Percentiles rank a stretch among this genome's conserved stretches.
Conservation (phyloP, 92 coral and sea anemone genomes). For the Epizoanthus stellaris region DNA sequence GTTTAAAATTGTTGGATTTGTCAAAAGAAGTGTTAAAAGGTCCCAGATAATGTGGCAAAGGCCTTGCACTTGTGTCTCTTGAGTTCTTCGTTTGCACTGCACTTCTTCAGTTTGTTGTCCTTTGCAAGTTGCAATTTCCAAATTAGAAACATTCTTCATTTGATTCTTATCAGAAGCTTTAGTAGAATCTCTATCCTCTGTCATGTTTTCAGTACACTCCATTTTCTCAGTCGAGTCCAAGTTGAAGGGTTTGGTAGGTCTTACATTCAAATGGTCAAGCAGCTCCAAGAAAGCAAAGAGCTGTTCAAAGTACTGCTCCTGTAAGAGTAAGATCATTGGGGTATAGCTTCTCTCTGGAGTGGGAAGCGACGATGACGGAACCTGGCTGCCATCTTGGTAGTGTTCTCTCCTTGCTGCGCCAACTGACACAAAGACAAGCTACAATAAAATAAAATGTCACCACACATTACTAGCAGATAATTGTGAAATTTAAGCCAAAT, state of each 20-base stretch:
- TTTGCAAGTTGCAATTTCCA: slow-evolving; percentile 7
- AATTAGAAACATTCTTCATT: background rate
- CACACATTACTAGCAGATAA: background rate
- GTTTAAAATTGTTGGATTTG: slow-evolving; percentile 80
- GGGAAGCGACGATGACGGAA: slow-evolving; percentile 92
- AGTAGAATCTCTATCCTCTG: background rate
- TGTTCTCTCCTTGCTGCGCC: slow-evolving; percentile 90
- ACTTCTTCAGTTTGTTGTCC: slow-evolving; percentile 3
- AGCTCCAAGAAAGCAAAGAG: slow-evolving; percentile 88
- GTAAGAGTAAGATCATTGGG: slow-evolving; percentile 90
- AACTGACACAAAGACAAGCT: slow-evolving; percentile 99
- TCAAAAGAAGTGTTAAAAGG: slow-evolving; percentile 84
- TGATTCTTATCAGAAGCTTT: slow-evolving; percentile 4
- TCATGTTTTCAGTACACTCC: slow-evolving; percentile 4
- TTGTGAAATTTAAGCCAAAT: background rate
- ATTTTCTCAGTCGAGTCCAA: slow-evolving; percentile 2
- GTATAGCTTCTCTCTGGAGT: slow-evolving; percentile 85
- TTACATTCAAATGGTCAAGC: slow-evolving; percentile 70
- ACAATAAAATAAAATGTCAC: slow-evolving; percentile 4
- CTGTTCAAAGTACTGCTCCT: slow-evolving; percentile 85
- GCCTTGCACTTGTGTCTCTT: slow-evolving; percentile 73
- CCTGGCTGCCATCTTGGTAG: slow-evolving; percentile 79
- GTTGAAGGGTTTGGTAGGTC: slow-evolving; percentile 20
- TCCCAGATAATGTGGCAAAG: slow-evolving; percentile 95
- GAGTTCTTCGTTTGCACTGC: background rate